A percentile compares a stretch with the other conserved stretches of the same genome.
These are phyloP conservation scores for Cossypha polioptera DNA, from an alignment of 2,797 vertebrate genomes.

Conservation along the genomic window DNA sequence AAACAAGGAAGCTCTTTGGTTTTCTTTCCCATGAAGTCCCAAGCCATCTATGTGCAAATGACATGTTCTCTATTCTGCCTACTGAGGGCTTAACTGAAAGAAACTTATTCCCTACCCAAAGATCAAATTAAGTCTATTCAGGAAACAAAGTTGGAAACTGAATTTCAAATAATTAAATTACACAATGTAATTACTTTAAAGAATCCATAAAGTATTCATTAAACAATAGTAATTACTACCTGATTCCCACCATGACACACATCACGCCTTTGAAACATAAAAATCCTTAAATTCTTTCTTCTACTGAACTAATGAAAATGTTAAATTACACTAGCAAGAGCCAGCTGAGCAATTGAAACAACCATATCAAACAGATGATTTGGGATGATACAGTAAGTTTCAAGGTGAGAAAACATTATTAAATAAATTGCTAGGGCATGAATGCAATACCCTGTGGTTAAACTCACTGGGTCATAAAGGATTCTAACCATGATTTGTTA, in stretches of 20 bases:
- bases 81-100: constrained; percentile 52
- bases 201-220: constrained; percentile 71
- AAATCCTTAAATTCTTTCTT: constrained; percentile 64
- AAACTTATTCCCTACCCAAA: constrained; percentile 57
- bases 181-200: constrained; percentile 70
- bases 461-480: constrained; percentile 16
- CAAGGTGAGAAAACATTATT: constrained; percentile 61
- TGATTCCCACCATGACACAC: constrained; percentile 67
- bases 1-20: constrained; percentile 20
- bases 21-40: constrained; percentile 21
- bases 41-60: constrained; percentile 41
- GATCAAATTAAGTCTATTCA: constrained; percentile 68
- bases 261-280: constrained; percentile 63
- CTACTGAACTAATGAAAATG: constrained; percentile 64
- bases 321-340: constrained; percentile 64
- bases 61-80: constrained; percentile 37
- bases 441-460: constrained; percentile 12
- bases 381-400: constrained; percentile 47
- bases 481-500: constrained; percentile 28
- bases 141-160: constrained; percentile 69
- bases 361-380: constrained; percentile 58
- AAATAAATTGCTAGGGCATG: constrained; percentile 54
- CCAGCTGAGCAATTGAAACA: constrained; percentile 48
- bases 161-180: constrained; percentile 80
- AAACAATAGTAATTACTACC: constrained; percentile 74